Evolutionary conservation across 1,140 invertebrate genomes (phyloP).

Genomic region (Bombus breviceps): DNA sequence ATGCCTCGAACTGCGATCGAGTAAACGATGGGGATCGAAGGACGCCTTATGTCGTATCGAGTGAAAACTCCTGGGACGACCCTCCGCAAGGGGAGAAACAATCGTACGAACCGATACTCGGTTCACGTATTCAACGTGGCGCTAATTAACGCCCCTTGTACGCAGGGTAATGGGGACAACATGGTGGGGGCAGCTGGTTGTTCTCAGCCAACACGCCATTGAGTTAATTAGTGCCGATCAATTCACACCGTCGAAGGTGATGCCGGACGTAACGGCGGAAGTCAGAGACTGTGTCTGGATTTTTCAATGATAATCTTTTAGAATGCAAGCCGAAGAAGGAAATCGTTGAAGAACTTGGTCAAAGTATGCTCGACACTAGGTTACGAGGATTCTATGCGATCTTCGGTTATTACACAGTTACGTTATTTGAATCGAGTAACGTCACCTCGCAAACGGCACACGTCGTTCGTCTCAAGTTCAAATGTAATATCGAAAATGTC

Average conservation of each 20-base stretch:
- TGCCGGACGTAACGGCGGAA: neutral
- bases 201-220: neutral
- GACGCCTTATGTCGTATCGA: neutral
- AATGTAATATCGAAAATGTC: too few relatives aligned
- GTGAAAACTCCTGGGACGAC: neutral
- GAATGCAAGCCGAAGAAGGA: neutral
- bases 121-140: neutral
- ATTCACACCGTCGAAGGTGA: neutral
- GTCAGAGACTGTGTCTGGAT: neutral
- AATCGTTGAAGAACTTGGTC: too few relatives aligned
- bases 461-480: too few relatives aligned
- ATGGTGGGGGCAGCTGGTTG: neutral
- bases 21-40: neutral
- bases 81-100: neutral
- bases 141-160: neutral
- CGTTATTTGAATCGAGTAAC: too few relatives aligned
- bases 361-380: too few relatives aligned
- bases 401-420: too few relatives aligned
- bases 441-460: too few relatives aligned
- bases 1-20: neutral
- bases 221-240: slow-evolving; percentile 1
- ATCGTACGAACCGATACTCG: neutral
- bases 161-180: neutral
- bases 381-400: too few relatives aligned
- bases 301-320: neutral